Evolutionary conservation across 2,888 invertebrate species (phyloP).

Genomic region (Phania funesta): DNA sequence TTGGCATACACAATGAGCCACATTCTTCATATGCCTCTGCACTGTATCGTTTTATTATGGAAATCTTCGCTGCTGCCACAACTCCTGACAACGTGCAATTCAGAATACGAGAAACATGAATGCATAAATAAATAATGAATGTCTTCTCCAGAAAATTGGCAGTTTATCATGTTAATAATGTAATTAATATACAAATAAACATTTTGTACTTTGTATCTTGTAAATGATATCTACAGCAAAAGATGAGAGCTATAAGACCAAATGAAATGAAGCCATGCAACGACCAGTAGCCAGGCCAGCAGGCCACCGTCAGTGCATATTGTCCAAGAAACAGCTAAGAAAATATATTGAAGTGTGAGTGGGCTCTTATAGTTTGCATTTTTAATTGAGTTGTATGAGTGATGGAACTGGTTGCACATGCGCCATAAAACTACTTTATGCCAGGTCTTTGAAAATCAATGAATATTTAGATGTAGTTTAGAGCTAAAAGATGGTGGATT

Average conservation of each 20-base stretch:
- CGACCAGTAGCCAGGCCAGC: constrained; percentile 15
- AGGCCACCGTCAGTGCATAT: constrained; percentile 1
- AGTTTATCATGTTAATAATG: constrained; percentile 68
- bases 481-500: neutral
- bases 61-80: constrained; percentile 1
- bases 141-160: constrained; percentile 64
- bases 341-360: neutral
- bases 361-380: neutral
- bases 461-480: neutral
- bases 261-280: neutral
- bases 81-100: neutral
- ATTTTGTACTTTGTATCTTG: constrained; percentile 30
- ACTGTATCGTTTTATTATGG: constrained; percentile 10
- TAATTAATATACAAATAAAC: constrained; percentile 66
- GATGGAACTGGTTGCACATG: constrained; percentile 49
- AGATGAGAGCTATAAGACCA: neutral
- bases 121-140: constrained; percentile 56
- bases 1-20: neutral
- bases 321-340: neutral
- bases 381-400: constrained; percentile 57
- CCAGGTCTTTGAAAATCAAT: constrained; percentile 2
- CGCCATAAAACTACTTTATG: constrained; percentile 59
- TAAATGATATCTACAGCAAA: neutral
- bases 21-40: constrained; percentile 9
- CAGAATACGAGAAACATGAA: constrained; percentile 13